These are phyloP conservation scores for Agonum fuliginosum DNA, from an alignment of 2,888 invertebrate species.

Conservation along the genomic window DNA sequence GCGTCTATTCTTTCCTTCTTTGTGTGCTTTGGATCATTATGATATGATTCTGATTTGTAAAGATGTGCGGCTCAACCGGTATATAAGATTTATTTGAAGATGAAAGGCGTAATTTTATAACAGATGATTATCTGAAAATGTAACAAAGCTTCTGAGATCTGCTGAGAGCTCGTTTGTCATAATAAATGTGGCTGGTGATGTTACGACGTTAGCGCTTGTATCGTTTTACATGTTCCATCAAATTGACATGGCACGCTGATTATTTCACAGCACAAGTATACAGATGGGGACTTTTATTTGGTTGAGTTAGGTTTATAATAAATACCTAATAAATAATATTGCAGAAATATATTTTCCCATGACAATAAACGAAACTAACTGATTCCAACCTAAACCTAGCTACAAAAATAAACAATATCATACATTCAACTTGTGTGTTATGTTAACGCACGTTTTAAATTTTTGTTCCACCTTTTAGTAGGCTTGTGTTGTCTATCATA, in stretches of 20 bases:
- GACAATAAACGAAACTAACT: too few relatives aligned
- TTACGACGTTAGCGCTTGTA: conserved; percentile 23
- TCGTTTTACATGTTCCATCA: conserved; percentile 25
- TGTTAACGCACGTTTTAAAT: too few relatives aligned
- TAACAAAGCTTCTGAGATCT: conserved; percentile 30
- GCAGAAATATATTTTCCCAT: too few relatives aligned
- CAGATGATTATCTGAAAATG: conserved; percentile 38
- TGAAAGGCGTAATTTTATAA: conserved; percentile 31
- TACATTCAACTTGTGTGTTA: too few relatives aligned
- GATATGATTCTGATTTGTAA: conserved; percentile 23
- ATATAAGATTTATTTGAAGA: conserved; percentile 30
- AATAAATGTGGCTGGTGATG: conserved; percentile 24
- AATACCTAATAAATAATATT: too few relatives aligned
- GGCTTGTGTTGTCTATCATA: too few relatives aligned
- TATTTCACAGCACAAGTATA: not conserved
- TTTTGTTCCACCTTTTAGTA: too few relatives aligned
- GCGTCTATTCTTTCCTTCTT: not conserved
- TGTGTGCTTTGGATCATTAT: conserved; percentile 16
- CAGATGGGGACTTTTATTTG: too few relatives aligned
- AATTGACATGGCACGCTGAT: conserved; percentile 22
- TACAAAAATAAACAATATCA: too few relatives aligned
- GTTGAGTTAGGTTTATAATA: too few relatives aligned
- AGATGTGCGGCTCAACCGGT: not conserved
- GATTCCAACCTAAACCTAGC: too few relatives aligned
- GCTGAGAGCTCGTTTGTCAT: conserved; percentile 35